Percentiles rank a stretch among this genome's conserved stretches.
Evolutionary conservation across 2,797 vertebrate genomes (phyloP).

Genomic region (Pangasius larnaudii): DNA sequence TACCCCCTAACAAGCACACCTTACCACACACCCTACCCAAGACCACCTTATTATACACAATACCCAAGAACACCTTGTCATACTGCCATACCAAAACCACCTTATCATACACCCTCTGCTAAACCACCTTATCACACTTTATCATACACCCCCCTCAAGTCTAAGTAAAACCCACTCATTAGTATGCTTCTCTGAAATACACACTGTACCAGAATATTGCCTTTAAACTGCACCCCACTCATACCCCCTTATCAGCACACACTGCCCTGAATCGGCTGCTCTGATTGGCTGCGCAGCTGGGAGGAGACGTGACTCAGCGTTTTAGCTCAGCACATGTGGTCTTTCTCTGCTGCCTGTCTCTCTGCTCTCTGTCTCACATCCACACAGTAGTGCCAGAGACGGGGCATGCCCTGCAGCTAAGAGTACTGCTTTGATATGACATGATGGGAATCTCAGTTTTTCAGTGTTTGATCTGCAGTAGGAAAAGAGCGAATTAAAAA

Average conservation of each 20-base stretch:
- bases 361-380: constrained; percentile 7
- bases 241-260: constrained; percentile 32
- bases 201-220: background rate
- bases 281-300: constrained; percentile 63
- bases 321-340: constrained; percentile 48
- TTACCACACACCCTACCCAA: background rate
- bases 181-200: background rate
- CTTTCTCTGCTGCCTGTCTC: constrained; percentile 12
- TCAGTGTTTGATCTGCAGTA: background rate
- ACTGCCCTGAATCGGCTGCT: constrained; percentile 16
- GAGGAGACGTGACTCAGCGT: constrained; percentile 71
- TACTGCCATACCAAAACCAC: background rate
- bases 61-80: background rate
- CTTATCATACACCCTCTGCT: background rate
- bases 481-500: background rate
- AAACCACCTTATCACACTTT: background rate
- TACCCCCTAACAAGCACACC: background rate
- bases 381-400: constrained; percentile 28
- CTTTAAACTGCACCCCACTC: background rate
- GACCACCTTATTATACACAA: background rate
- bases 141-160: background rate
- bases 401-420: constrained; percentile 28
- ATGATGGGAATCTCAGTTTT: constrained; percentile 31
- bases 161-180: background rate
- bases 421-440: constrained; percentile 48